These are phyloP conservation scores for Bombycilla garrulus DNA, from an alignment of 2,113 vertebrate genomes.

Conservation along the genomic window DNA sequence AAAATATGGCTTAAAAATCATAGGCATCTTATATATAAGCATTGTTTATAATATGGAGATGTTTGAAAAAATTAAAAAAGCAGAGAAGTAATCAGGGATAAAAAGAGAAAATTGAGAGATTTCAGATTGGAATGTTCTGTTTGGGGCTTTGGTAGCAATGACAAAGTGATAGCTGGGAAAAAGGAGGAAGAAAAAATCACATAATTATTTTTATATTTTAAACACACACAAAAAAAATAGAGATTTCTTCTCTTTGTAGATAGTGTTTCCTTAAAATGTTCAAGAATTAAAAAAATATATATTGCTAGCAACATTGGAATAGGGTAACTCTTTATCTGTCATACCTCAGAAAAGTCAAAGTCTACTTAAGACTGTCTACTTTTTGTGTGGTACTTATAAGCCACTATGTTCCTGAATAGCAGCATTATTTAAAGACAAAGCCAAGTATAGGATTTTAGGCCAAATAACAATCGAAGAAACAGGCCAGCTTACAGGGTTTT, in stretches of 20 bases:
- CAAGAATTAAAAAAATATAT: background rate
- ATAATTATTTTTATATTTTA: background rate
- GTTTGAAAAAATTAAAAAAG: background rate
- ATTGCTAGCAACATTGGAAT: background rate
- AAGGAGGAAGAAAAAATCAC: background rate
- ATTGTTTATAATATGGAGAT: background rate
- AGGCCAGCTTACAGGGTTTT: background rate
- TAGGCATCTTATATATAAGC: fast-evolving
- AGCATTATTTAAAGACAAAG: background rate
- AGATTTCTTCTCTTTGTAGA: background rate
- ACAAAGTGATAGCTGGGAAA: background rate
- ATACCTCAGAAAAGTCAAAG: background rate
- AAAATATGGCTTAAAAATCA: background rate
- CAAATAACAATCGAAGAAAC: background rate
- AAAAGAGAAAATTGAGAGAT: background rate
- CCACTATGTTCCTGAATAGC: background rate
- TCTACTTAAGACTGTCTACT: background rate
- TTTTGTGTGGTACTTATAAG: background rate
- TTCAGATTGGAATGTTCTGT: background rate
- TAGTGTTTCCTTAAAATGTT: background rate
- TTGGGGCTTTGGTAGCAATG: background rate
- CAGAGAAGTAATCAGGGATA: background rate
- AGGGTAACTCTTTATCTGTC: background rate
- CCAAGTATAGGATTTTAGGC: background rate
- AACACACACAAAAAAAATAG: background rate